Conservation (phyloP, 2,113 vertebrate genomes). For the Podiceps cristatus region DNA sequence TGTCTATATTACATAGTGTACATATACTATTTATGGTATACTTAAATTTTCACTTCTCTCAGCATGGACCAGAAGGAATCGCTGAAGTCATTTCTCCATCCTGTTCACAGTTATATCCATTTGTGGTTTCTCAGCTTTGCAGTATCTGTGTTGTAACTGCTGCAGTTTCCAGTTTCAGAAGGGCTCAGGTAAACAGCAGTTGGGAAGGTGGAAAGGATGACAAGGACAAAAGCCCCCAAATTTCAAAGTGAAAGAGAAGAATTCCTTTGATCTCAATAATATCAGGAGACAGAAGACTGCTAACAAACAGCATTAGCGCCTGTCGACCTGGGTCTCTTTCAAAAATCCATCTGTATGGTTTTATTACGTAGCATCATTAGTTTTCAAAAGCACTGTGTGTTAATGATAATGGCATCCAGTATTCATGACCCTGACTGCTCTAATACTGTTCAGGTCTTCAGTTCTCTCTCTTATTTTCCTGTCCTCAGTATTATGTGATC, state of each 20-base stretch:
- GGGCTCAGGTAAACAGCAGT: background rate
- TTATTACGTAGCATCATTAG: background rate
- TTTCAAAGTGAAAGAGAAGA: background rate
- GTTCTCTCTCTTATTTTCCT: background rate
- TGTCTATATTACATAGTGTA: background rate
- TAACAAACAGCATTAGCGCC: background rate
- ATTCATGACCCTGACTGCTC: background rate
- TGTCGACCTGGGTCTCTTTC: background rate
- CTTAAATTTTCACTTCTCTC: slow-evolving; percentile 18
- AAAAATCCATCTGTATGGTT: background rate
- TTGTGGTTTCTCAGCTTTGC: background rate
- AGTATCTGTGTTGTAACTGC: background rate
- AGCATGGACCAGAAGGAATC: background rate
- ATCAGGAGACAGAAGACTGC: background rate
- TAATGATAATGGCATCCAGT: background rate
- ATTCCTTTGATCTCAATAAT: background rate
- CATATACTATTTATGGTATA: slow-evolving; percentile 11
- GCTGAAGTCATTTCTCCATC: background rate
- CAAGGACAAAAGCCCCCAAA: background rate
- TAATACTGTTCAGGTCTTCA: background rate
- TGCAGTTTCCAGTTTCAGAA: background rate
- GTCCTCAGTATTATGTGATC: background rate
- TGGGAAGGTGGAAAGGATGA: background rate
- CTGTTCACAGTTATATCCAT: background rate
- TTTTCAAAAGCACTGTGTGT: background rate